Percentiles rank a stretch among this genome's conserved stretches.
Conservation (phyloP, 2,888 invertebrate species). For the Anticlea derivata region DNA sequence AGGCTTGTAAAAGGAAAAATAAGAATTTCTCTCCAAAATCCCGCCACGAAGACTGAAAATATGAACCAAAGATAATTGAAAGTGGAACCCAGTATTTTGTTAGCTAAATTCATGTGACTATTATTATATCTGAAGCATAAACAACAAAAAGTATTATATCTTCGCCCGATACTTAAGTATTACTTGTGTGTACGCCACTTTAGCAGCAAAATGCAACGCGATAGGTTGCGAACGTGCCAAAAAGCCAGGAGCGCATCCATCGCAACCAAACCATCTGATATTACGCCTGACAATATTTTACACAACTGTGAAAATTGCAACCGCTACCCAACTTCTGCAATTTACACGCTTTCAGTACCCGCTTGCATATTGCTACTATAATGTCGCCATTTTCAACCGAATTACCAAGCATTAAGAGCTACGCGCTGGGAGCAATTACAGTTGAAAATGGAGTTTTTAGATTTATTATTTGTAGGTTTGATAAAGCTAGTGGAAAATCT, state of each 20-base stretch:
- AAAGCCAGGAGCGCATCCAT: slow-evolving; percentile 31
- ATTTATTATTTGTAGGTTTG: slow-evolving; percentile 30
- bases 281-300: slow-evolving; percentile 70
- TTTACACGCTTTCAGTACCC: slow-evolving; percentile 61
- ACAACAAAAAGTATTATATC: not conserved
- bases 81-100: too few relatives aligned
- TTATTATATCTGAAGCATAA: not conserved
- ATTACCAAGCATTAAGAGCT: slow-evolving; percentile 33
- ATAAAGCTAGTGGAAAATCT: slow-evolving; percentile 26
- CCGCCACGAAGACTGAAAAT: too few relatives aligned
- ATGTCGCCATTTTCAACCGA: slow-evolving; percentile 40
- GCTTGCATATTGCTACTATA: slow-evolving; percentile 54
- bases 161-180: not conserved
- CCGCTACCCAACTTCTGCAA: slow-evolving; percentile 73
- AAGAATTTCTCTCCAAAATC: too few relatives aligned
- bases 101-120: not conserved
- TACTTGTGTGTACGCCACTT: slow-evolving; percentile 15
- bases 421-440: slow-evolving; percentile 25
- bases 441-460: slow-evolving; percentile 24
- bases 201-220: slow-evolving; percentile 32
- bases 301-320: slow-evolving; percentile 74
- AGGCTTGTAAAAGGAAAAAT: too few relatives aligned
- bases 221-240: slow-evolving; percentile 24
- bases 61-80: too few relatives aligned
- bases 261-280: slow-evolving; percentile 27